Evolutionary conservation across 64 coral and sea anemone genomes (phyloP).

Genomic region (Montipora sp.): DNA sequence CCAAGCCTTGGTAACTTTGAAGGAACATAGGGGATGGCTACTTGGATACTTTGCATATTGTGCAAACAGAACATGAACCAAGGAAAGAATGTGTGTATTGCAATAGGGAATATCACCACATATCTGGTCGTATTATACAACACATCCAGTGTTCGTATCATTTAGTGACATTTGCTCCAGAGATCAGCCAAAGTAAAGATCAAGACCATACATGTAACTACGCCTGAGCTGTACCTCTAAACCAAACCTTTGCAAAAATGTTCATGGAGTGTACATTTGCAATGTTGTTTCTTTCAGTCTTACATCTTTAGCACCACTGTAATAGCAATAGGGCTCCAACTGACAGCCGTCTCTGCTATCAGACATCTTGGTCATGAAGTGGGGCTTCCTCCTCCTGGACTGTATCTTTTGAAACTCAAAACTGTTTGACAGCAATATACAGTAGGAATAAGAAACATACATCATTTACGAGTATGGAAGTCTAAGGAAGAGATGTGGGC

Average conservation of each 20-base stretch:
- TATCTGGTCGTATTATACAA: too few relatives aligned
- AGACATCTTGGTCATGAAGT: conserved; percentile 68
- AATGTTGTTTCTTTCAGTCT: conserved; percentile 57
- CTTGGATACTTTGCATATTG: too few relatives aligned
- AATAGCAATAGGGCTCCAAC: conserved; percentile 80
- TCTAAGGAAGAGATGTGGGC: too few relatives aligned
- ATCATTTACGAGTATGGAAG: neutral
- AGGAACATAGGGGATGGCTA: too few relatives aligned
- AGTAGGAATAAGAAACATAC: neutral
- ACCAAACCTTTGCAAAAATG: too few relatives aligned
- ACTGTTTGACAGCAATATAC: neutral
- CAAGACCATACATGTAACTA: neutral
- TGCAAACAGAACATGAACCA: too few relatives aligned
- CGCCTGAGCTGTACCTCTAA: neutral
- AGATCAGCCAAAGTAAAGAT: neutral
- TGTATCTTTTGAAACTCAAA: conserved; percentile 59
- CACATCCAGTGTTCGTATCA: too few relatives aligned
- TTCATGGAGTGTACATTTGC: neutral
- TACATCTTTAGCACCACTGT: conserved; percentile 78
- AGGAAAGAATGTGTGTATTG: too few relatives aligned
- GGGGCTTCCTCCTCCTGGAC: conserved; percentile 70
- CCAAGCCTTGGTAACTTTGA: too few relatives aligned
- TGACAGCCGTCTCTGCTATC: conserved; percentile 60
- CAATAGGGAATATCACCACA: too few relatives aligned
- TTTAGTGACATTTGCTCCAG: neutral